Evolutionary conservation across 2,797 vertebrate species (phyloP), one percentile per base, ranked within the genome.

Genomic region (Oreortyx pictus): DNA sequence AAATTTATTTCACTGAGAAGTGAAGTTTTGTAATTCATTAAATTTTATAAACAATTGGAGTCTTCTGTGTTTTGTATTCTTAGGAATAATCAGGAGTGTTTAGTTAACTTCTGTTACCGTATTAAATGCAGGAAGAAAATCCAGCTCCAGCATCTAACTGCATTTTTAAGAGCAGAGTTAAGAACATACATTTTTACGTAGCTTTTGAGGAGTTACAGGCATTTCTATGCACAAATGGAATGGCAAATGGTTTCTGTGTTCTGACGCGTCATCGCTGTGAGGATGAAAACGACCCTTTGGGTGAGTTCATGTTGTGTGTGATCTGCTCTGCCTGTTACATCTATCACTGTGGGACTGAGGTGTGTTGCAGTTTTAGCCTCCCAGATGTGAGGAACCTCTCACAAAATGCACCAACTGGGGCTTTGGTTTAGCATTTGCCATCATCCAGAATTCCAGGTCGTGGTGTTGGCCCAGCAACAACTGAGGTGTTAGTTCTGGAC

Each of bases 1-100:
- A 67, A 54, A 20, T 41, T 67, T 2, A 4, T 86, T 86, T 72
- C 92, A 76, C 71, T 90, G 71, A 84, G 60, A 90, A 19, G 16
- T 15, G 60, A 90, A 19, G 16, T 15, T 85, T 80, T 90, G 9
- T 29, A 87, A 90, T 23, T 66, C 59, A 95, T 95, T 96, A 94
- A 94, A 96, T 70, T 81, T 81, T 81, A 6, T 49, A 15, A 86
- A 84, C 57, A 52, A 2, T 66, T 75, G 50, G 18, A 31, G 70
- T 29, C 52, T 74, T 6, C n/a, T 72, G 78, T 95, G 19, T 56
- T 70, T 68, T 66, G 9, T 79, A 24, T 52, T 71, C 52, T 74
- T 68, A 33, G 33, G 22, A 56, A 23, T 35, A 16, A 11, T 41
- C 44, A 22, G 29, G 25, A 16, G 37, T 25, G 11, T 35, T 8